Evolutionary conservation across 1,140 invertebrate species (phyloP).

Genomic region (Macrocentrus cingulum): DNA sequence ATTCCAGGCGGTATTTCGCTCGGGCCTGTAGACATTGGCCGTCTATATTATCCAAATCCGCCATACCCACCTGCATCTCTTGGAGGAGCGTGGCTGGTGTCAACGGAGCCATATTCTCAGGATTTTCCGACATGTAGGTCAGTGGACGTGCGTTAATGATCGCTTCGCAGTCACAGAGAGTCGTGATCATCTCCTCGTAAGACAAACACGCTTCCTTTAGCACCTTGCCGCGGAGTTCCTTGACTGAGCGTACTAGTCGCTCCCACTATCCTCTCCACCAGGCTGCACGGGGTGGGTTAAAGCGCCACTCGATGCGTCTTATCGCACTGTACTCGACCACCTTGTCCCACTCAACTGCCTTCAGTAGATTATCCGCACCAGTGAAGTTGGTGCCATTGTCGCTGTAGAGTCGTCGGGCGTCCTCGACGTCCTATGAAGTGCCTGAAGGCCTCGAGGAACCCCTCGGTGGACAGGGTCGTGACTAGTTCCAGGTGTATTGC

Average conservation of each 20-base stretch:
- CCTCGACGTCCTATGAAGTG: slow-evolving; percentile 44
- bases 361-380: slow-evolving; percentile 36
- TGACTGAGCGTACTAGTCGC: slow-evolving; percentile 40
- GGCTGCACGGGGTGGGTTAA: slow-evolving; percentile 49
- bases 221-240: slow-evolving; percentile 35
- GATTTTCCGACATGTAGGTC: slow-evolving; percentile 40
- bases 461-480: slow-evolving; percentile 34
- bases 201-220: slow-evolving; percentile 36
- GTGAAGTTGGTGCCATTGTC: slow-evolving; percentile 52
- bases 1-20: slow-evolving; percentile 19
- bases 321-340: slow-evolving; percentile 28
- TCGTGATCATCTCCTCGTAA: slow-evolving; percentile 39
- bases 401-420: slow-evolving; percentile 43
- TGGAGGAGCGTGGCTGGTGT: slow-evolving; percentile 39
- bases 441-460: slow-evolving; percentile 38
- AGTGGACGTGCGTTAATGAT: slow-evolving; percentile 42
- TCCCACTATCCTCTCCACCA: slow-evolving; percentile 53
- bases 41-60: slow-evolving; percentile 31
- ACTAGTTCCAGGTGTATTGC: slow-evolving; percentile 48
- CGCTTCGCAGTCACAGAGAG: slow-evolving; percentile 38
- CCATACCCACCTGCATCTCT: slow-evolving; percentile 31
- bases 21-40: neutral
- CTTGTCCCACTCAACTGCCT: slow-evolving; percentile 37
- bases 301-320: slow-evolving; percentile 44
- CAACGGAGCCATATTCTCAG: slow-evolving; percentile 12